These are phyloP conservation scores for Colaptes auratus DNA, from an alignment of 2,113 vertebrate genomes.

Conservation along the genomic window DNA sequence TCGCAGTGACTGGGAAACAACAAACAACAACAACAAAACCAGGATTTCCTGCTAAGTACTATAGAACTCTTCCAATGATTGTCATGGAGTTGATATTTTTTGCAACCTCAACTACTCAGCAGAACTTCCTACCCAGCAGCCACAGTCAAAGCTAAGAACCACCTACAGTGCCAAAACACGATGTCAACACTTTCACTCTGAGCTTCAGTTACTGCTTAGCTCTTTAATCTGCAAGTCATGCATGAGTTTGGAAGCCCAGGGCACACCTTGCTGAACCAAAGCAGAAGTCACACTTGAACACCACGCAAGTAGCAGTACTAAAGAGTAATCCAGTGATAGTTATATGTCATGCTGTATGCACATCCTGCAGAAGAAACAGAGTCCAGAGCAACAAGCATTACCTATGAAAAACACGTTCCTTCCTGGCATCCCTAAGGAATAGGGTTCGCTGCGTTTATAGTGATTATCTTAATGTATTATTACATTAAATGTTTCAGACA, in stretches of 20 bases:
- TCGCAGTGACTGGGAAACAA: neutral
- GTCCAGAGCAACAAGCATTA: neutral
- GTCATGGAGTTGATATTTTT: fast-evolving
- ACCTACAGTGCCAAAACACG: neutral
- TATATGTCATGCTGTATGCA: neutral
- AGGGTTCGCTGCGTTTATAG: neutral
- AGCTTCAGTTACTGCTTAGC: neutral
- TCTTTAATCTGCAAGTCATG: neutral
- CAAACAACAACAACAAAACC: too few species aligned
- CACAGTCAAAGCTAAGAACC: neutral
- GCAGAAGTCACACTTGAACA: neutral
- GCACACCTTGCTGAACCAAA: neutral
- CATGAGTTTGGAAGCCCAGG: neutral
- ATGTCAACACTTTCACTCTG: neutral
- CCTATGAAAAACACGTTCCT: neutral
- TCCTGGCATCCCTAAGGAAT: conserved; percentile 25
- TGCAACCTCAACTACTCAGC: neutral
- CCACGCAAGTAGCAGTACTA: neutral
- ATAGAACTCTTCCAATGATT: neutral
- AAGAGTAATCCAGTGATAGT: neutral
- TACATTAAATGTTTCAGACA: conserved; percentile 51
- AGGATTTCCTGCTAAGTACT: neutral
- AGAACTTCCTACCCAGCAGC: neutral
- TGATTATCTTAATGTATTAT: conserved; percentile 16
- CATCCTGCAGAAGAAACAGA: neutral